phyloP scores from a whole-genome alignment of 2,888 invertebrate species.

The Netelia inedita region DNA sequence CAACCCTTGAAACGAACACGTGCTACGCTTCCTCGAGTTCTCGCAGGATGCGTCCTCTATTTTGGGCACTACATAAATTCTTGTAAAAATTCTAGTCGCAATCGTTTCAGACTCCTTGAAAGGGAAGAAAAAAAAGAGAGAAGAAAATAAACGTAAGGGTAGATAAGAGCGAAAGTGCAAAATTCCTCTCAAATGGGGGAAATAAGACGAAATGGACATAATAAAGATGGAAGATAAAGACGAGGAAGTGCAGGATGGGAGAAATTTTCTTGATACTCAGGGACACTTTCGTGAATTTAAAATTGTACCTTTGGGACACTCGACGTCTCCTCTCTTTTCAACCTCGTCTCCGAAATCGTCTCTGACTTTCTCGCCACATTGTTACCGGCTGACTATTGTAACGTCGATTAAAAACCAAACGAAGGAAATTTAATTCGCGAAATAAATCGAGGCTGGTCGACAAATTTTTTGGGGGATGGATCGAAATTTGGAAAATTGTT shows the following conservation, averaged over 20 bases:
- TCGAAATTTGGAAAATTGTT: too few relatives aligned
- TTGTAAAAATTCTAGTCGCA: not conserved
- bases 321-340: slow-evolving; percentile 15
- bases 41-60: not conserved
- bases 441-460: too few relatives aligned
- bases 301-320: slow-evolving; percentile 53
- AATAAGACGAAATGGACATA: not conserved
- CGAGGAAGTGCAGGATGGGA: slow-evolving; percentile 26
- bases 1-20: slow-evolving; percentile 9
- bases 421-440: too few relatives aligned
- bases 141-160: not conserved
- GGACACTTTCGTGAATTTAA: slow-evolving; percentile 50
- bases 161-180: slow-evolving; percentile 10
- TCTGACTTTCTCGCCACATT: slow-evolving; percentile 28
- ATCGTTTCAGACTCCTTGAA: not conserved
- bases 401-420: too few relatives aligned
- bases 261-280: slow-evolving; percentile 34
- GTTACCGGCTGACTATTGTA: slow-evolving; percentile 12
- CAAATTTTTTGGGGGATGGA: too few relatives aligned
- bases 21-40: slow-evolving; percentile 18
- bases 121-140: not conserved
- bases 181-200: not conserved
- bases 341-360: slow-evolving; percentile 45
- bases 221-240: not conserved
- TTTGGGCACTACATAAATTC: slow-evolving; percentile 17